phyloP scores from a whole-genome alignment of 2,113 vertebrate species.

The Sisor rabdophorus region DNA sequence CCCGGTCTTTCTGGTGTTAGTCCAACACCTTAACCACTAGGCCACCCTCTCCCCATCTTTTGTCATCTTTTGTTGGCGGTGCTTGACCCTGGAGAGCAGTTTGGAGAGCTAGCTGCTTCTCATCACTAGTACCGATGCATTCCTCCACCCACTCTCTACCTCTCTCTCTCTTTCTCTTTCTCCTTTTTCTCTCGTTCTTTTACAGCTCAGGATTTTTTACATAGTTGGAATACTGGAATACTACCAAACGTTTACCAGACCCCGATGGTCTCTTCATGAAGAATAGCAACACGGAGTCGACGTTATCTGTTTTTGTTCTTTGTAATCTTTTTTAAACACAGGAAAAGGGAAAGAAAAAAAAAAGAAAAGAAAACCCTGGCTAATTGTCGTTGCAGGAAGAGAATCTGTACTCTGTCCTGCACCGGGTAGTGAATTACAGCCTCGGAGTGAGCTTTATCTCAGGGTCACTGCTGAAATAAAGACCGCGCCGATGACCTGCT shows the following conservation, averaged over 20 bases:
- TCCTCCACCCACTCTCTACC: conserved; percentile 41
- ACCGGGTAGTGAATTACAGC: conserved; percentile 7
- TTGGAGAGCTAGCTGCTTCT: conserved; percentile 46
- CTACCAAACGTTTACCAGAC: not conserved
- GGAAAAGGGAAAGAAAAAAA: conserved; percentile 54
- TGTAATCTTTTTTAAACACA: conserved; percentile 59
- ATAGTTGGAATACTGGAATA: conserved; percentile 37
- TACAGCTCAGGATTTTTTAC: conserved; percentile 50
- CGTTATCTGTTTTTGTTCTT: conserved; percentile 30
- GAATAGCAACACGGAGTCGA: conserved; percentile 16
- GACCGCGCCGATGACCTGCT: not conserved
- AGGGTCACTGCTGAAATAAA: conserved; percentile 29
- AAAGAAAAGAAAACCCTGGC: conserved; percentile 33
- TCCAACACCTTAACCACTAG: too few relatives aligned
- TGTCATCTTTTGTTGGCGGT: conserved; percentile 53
- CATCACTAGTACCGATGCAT: conserved; percentile 18
- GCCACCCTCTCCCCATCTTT: too few relatives aligned
- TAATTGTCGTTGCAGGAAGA: conserved; percentile 46
- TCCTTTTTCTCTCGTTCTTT: conserved; percentile 4
- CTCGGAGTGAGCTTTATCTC: conserved; percentile 14
- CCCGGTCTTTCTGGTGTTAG: too few relatives aligned
- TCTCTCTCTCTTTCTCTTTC: conserved; percentile 25
- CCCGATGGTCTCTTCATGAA: not conserved
- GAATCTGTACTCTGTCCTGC: conserved; percentile 12
- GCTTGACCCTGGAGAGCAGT: conserved; percentile 57